These are phyloP conservation scores for Chymomyza amoena DNA, from an alignment of 2,888 invertebrate species.

Conservation along the genomic window DNA sequence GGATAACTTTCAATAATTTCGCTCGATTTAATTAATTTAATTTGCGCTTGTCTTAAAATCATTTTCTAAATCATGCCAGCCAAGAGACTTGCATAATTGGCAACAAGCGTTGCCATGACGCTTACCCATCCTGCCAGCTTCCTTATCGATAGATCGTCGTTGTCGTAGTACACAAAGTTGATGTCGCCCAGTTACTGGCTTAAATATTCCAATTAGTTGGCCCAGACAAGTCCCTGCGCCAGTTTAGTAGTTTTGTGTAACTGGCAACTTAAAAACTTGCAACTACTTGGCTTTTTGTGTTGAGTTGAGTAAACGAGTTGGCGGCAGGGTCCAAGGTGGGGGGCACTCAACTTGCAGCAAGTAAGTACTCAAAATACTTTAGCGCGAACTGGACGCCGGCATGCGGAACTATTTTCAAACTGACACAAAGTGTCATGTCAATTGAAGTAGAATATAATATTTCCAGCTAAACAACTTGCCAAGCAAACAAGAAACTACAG, in stretches of 20 bases:
- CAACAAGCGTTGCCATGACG: background rate
- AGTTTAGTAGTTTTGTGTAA: constrained; percentile 27
- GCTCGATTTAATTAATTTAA: background rate
- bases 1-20: background rate
- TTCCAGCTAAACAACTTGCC: constrained; percentile 43
- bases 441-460: constrained; percentile 65
- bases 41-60: background rate
- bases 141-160: background rate
- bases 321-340: background rate
- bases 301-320: background rate
- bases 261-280: constrained; percentile 24
- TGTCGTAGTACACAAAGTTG: background rate
- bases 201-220: constrained; percentile 60
- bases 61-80: background rate
- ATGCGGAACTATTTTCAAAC: constrained; percentile 58
- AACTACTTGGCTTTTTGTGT: constrained; percentile 1
- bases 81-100: background rate
- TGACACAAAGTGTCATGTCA: constrained; percentile 70
- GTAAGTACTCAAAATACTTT: constrained; percentile 44
- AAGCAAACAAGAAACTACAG: constrained; percentile 19
- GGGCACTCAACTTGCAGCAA: constrained; percentile 13
- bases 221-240: constrained; percentile 23
- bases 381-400: constrained; percentile 34
- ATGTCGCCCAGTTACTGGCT: background rate
- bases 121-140: background rate